Evolutionary conservation across 2,797 vertebrate species (phyloP).

Genomic region (Dromococcyx pavoninus): DNA sequence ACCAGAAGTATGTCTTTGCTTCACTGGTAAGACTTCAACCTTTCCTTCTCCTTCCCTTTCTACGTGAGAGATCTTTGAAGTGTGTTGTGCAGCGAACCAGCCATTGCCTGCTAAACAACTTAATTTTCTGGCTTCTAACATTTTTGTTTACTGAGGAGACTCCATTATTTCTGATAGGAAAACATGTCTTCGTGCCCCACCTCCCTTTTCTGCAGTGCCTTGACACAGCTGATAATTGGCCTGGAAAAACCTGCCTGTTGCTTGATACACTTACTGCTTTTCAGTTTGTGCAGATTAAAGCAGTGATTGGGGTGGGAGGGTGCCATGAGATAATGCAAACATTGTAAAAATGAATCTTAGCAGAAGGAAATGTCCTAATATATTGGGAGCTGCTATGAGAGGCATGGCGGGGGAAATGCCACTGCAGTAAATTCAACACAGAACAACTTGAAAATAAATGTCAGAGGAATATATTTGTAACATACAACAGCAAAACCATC

Average conservation of each 20-base stretch:
- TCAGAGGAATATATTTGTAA: background rate
- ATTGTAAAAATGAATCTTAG: background rate
- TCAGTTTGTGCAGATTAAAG: background rate
- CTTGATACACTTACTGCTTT: background rate
- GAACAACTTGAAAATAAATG: background rate
- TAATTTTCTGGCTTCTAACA: background rate
- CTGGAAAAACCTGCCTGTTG: slow-evolving; percentile 7
- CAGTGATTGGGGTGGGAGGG: background rate
- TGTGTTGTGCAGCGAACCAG: background rate
- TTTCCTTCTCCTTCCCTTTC: background rate
- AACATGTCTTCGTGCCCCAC: background rate
- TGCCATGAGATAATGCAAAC: background rate
- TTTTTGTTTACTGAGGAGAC: background rate
- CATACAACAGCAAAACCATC: background rate
- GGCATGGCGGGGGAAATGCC: background rate
- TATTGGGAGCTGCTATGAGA: background rate
- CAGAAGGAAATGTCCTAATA: background rate
- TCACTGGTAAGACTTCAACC: slow-evolving; percentile 85
- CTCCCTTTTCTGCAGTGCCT: background rate
- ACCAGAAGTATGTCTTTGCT: slow-evolving; percentile 95
- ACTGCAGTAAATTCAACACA: background rate
- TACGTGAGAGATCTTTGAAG: fast-evolving
- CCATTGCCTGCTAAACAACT: background rate
- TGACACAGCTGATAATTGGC: slow-evolving; percentile 28
- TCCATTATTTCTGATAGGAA: slow-evolving; percentile 2